Conservation (phyloP, 2,797 vertebrate species). For the Rhadinocentrus ornatus region DNA sequence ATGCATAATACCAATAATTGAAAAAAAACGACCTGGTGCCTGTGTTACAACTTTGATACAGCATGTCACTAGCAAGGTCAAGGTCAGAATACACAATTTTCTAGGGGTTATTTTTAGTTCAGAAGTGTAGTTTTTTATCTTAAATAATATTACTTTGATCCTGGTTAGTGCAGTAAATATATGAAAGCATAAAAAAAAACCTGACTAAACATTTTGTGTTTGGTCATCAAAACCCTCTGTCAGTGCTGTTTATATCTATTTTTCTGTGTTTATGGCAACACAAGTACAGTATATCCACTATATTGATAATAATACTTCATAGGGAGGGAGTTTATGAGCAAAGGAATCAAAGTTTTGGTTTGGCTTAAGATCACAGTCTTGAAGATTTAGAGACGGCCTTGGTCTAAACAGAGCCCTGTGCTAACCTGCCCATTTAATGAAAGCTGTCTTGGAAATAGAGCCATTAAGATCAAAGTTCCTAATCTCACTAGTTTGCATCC, state of each 20-base stretch:
- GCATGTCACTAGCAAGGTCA: conserved; percentile 6
- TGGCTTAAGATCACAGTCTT: background rate
- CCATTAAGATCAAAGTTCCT: background rate
- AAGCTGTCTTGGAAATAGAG: background rate
- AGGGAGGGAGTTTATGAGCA: background rate
- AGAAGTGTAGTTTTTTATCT: background rate
- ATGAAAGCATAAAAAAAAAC: background rate
- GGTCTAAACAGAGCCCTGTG: background rate
- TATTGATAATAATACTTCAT: background rate
- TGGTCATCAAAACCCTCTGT: too few relatives aligned
- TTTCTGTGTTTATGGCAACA: background rate
- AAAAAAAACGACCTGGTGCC: too few relatives aligned
- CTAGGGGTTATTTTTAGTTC: background rate
- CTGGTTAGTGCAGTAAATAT: background rate
- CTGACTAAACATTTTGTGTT: too few relatives aligned
- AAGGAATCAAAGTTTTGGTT: background rate
- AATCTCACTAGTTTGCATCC: background rate
- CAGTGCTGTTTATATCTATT: background rate
- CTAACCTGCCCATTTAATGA: background rate
- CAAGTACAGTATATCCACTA: background rate
- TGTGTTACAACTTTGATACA: too few relatives aligned
- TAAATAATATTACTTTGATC: background rate
- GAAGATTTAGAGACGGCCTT: background rate
- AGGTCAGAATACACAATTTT: background rate
- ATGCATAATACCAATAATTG: background rate